Percentiles rank a stretch among this genome's conserved stretches.
phyloP scores from a whole-genome alignment of 2,797 vertebrate species.

The Danio choprae region DNA sequence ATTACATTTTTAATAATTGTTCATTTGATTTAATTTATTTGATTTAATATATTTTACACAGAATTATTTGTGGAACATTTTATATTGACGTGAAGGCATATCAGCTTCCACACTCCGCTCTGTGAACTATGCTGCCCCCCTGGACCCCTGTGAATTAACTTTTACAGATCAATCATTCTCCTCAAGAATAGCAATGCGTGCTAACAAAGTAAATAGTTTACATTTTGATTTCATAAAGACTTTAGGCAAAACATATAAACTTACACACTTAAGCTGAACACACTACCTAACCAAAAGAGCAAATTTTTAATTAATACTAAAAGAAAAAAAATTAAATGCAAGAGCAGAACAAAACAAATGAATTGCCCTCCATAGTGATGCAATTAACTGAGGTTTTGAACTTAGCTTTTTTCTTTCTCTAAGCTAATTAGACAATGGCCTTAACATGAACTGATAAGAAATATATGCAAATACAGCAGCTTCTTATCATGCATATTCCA shows the following conservation, averaged over 20 bases:
- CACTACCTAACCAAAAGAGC: neutral
- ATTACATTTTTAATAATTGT: too few relatives aligned
- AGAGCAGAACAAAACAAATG: neutral
- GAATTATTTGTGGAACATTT: too few relatives aligned
- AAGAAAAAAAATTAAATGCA: neutral
- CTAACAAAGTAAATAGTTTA: too few relatives aligned
- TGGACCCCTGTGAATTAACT: too few relatives aligned
- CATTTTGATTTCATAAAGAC: too few relatives aligned
- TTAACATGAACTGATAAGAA: neutral
- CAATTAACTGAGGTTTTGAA: constrained; percentile 7
- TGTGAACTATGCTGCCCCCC: too few relatives aligned
- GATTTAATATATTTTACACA: too few relatives aligned
- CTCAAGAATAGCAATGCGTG: too few relatives aligned
- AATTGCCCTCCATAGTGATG: neutral
- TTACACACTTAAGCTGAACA: neutral
- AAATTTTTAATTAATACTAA: neutral
- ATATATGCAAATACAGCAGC: neutral
- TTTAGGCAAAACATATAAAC: neutral
- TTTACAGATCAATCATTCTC: too few relatives aligned
- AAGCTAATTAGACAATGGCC: neutral
- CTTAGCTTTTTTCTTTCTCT: neutral
- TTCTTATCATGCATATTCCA: neutral
- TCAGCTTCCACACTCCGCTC: too few relatives aligned
- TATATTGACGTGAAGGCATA: too few relatives aligned
- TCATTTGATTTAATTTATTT: too few relatives aligned